Conservation (phyloP, 2,888 invertebrate species). For the Caenorhabditis virilis region DNA sequence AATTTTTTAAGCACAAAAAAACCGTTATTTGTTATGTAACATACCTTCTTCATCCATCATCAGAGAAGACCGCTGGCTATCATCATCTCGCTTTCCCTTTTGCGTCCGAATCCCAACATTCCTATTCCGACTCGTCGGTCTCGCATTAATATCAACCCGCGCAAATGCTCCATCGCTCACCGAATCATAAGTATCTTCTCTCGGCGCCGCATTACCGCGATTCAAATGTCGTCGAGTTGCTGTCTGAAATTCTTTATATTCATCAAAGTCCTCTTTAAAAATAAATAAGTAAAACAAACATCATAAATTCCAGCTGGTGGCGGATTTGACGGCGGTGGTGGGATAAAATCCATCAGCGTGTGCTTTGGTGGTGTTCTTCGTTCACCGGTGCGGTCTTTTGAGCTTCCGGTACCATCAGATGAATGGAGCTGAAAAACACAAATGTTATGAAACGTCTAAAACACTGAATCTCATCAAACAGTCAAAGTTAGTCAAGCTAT, state of each 20-base stretch:
- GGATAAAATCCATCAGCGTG: conserved; percentile 60
- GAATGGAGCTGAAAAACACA: conserved; percentile 48
- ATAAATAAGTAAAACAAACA: conserved; percentile 16
- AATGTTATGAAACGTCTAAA: not conserved
- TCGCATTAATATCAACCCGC: conserved; percentile 20
- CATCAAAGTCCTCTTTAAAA: not conserved
- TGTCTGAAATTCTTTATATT: conserved; percentile 13
- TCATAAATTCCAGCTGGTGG: conserved; percentile 52
- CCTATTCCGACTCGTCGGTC: conserved; percentile 53
- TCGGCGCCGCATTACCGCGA: conserved; percentile 33
- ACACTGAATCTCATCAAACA: no score
- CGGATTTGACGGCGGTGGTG: conserved; percentile 57
- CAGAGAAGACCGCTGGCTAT: conserved; percentile 53
- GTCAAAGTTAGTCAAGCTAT: conserved; percentile 7
- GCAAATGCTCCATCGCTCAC: conserved; percentile 39
- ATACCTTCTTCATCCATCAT: conserved; percentile 47
- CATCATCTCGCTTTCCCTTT: conserved; percentile 48
- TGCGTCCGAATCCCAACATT: conserved; percentile 26
- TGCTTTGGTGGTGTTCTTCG: conserved; percentile 51
- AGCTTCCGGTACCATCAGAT: conserved; percentile 60
- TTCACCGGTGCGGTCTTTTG: conserved; percentile 44
- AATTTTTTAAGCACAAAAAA: no score
- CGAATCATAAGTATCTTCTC: conserved; percentile 48
- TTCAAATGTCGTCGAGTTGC: conserved; percentile 26
- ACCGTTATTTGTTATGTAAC: not conserved